A percentile compares a stretch with the other conserved stretches of the same genome.
Conservation (phyloP, 2,888 invertebrate genomes). For the Lycocerus yunnanus region DNA sequence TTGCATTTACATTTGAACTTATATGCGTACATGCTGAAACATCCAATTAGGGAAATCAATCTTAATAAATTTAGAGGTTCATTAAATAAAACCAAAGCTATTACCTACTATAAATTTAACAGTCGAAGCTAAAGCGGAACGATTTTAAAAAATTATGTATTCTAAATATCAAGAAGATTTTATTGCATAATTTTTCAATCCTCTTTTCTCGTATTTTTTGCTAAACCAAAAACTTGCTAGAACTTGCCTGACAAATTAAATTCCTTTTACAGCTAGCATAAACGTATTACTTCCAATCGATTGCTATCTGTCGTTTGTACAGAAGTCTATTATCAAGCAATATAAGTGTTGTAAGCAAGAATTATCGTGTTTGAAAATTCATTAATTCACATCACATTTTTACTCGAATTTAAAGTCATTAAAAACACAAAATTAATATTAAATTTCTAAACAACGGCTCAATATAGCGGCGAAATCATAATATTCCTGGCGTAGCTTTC, state of each 20-base stretch:
- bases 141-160: neutral
- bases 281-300: constrained; percentile 17
- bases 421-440: too few relatives aligned
- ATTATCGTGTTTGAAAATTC: neutral
- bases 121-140: neutral
- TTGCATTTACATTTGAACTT: neutral
- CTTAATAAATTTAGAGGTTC: neutral
- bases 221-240: constrained; percentile 11
- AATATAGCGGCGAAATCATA: too few relatives aligned
- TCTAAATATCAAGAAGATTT: constrained; percentile 10
- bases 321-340: constrained; percentile 9
- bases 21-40: neutral
- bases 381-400: neutral
- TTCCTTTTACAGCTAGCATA: constrained; percentile 16
- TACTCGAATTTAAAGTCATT: too few relatives aligned
- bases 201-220: constrained; percentile 5
- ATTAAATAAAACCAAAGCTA: neutral
- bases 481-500: neutral
- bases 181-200: constrained; percentile 19
- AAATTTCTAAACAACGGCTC: too few relatives aligned
- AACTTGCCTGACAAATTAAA: constrained; percentile 21
- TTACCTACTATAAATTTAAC: neutral
- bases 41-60: neutral
- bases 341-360: neutral
- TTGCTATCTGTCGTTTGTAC: constrained; percentile 7